Evolutionary conservation across 2,797 vertebrate species (phyloP), one percentile per base, ranked within the genome.

Genomic region (Pachyuromys duprasi): DNA sequence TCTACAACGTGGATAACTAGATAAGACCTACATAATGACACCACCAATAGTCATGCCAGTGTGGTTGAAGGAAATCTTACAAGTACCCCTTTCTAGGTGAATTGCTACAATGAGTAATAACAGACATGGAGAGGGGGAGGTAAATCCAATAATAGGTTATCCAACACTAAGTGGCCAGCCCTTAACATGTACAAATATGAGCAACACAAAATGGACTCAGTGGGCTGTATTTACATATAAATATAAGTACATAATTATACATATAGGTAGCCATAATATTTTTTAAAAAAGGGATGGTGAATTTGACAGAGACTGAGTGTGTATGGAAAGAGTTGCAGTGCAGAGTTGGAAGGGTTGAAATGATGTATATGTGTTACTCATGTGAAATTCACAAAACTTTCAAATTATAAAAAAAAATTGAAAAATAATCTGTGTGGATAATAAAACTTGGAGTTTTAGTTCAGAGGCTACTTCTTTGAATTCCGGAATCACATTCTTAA

Each of bases 51-150:
- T 18, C 5, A 83, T 6, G 4, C 5, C 28, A 62, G 5, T 65
- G 17, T 83, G 0, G 4, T 65, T 65, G 26, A 33, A 45, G 4
- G 5, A 83, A 65, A 33, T 31, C 17, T 83, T 9, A 39, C 31
- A 65, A 65, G 31, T 33, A 5, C 8, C 2, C 24, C 39, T 20
- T 15, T 65, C 39, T 45, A 45, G 1, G 33, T 33, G 1, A 83
- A 22, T 12, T 22, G 17, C 5, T 83, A 33, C 20, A 65, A 7
- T 65, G 39, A 83, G 20, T 65, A 45, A 45, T 49, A 49, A 65
- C 6, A 4, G 26, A 5, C 33, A 4, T 4, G 28, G 11, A 18
- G 11, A 33, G 0, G 3, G 8, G 60, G 17, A 49, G 39, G 39
- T 63, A 15, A 65, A 12, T 45, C 5, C 4, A 39, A 13, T 20